Evolutionary conservation across 64 coral and sea anemone species (phyloP), one percentile per base, ranked within the genome.

Genomic region (Hydrozoanthus tunicans): DNA sequence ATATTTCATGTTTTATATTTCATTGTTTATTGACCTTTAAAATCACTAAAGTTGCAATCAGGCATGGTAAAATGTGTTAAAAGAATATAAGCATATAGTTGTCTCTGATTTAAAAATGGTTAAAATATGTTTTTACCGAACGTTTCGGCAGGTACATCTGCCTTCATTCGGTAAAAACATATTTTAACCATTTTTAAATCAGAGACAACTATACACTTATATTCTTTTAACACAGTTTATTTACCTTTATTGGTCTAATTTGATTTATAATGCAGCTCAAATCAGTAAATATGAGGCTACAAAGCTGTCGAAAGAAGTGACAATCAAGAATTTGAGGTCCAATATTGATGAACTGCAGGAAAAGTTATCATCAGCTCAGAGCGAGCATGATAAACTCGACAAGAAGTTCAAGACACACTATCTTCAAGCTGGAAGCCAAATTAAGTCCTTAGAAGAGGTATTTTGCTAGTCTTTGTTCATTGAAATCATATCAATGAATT

Each of bases 391-490:
- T 5, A 86, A 86, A 60, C 69, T 86, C 5, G 83, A 86, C 12
- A 73, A 73, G 83, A 86, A 86, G 25, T 86, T 86, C 52, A 86
- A 86, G 25, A 86, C 83, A 59, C 83, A 86, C 25, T 86, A 59
- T 23, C 83, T 86, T 86, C 83, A 86, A 86, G 83, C 83, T 59
- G 83, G 83, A 70, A 73, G 54, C 69, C 83, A 86, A 73, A 86
- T 86, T 12, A 86, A 15, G 53, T 73, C 83, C 14, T 58, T 86
- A 10, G 82, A 86, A 71, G 54, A 72, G 82, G 82, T 86, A 67
- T 5, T 0, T 68, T 43, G 32, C 32, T 43, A 43, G 2, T 43
- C 32, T 43, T 43, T 43, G 32, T 43, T 43, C 32, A 43, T 2
- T 43, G 32, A 43, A 43, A 43, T 43, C 32, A 43, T 43, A 43